These are phyloP conservation scores for Ptilorrhoa leucosticta DNA, from an alignment of 2,113 vertebrate species.

Conservation along the genomic window DNA sequence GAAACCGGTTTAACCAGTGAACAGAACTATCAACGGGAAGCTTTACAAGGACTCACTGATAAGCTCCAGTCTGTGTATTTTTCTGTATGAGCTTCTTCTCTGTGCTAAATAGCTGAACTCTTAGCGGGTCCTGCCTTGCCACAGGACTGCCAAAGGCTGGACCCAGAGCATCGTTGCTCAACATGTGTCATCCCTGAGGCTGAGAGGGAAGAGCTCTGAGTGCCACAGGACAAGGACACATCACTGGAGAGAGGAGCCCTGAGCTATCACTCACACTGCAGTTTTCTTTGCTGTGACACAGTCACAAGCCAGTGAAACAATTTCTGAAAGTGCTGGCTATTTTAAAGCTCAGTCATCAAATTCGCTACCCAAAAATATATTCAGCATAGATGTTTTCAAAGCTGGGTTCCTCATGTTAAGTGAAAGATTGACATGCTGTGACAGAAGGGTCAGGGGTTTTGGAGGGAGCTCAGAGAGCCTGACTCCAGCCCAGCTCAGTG, in stretches of 20 bases:
- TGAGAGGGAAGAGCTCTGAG: neutral
- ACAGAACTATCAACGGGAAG: neutral
- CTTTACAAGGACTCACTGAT: neutral
- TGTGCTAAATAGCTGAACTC: neutral
- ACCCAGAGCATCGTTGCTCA: rapidly evolving
- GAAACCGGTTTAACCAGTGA: neutral
- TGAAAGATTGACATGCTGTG: neutral
- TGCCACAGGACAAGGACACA: neutral
- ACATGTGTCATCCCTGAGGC: rapidly evolving
- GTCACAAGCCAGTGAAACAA: neutral
- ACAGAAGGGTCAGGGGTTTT: neutral
- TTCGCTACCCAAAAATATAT: neutral
- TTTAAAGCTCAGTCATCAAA: neutral
- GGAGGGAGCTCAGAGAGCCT: neutral
- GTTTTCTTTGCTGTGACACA: neutral
- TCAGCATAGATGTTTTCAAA: neutral
- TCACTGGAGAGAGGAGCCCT: neutral
- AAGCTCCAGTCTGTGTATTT: neutral
- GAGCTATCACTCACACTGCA: neutral
- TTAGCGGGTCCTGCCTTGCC: rapidly evolving
- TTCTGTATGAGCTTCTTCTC: neutral
- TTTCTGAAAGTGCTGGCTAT: neutral
- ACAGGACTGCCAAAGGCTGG: neutral
- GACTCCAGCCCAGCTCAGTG: neutral
- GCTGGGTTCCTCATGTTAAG: neutral